Conservation (phyloP, 1,140 invertebrate species). For the Drosophila prosaltans region DNA sequence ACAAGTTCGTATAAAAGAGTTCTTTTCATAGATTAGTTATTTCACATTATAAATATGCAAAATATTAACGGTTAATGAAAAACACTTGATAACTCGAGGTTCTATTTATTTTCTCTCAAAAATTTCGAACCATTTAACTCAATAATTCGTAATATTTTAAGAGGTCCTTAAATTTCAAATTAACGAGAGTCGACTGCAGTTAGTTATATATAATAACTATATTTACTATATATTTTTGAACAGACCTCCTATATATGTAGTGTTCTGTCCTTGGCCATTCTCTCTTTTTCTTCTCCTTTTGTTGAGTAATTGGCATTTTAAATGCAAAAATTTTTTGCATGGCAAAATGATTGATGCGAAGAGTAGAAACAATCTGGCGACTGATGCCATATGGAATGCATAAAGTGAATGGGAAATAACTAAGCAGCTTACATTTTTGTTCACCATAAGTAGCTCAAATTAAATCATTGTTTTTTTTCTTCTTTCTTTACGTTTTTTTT, state of each 20-base stretch:
- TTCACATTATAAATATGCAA: too few species aligned
- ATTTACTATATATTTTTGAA: background rate
- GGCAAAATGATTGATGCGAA: slow-evolving; percentile 48
- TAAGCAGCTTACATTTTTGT: slow-evolving; percentile 67
- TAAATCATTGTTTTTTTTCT: slow-evolving; percentile 53
- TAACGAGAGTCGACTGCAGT: too few species aligned
- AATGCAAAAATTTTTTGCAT: slow-evolving; percentile 8
- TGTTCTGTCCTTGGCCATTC: background rate
- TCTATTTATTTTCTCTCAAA: too few species aligned
- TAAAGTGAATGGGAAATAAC: slow-evolving; percentile 22
- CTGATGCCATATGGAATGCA: slow-evolving; percentile 39
- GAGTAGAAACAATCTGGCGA: slow-evolving; percentile 24
- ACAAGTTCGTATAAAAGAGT: too few species aligned
- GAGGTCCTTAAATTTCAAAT: too few species aligned
- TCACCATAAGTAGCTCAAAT: slow-evolving; percentile 75
- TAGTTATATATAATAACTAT: too few species aligned
- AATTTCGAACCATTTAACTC: too few species aligned
- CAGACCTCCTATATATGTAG: background rate
- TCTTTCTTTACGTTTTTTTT: slow-evolving; percentile 31
- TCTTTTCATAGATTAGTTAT: too few species aligned
- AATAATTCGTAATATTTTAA: too few species aligned
- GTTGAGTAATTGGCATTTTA: slow-evolving; percentile 64
- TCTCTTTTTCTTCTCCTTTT: background rate
- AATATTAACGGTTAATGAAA: too few species aligned
- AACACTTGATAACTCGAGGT: too few species aligned